Percentiles rank a stretch among this genome's conserved stretches.
Conservation (phyloP, 2,797 vertebrate genomes). For the Phylloscopus collybita region DNA sequence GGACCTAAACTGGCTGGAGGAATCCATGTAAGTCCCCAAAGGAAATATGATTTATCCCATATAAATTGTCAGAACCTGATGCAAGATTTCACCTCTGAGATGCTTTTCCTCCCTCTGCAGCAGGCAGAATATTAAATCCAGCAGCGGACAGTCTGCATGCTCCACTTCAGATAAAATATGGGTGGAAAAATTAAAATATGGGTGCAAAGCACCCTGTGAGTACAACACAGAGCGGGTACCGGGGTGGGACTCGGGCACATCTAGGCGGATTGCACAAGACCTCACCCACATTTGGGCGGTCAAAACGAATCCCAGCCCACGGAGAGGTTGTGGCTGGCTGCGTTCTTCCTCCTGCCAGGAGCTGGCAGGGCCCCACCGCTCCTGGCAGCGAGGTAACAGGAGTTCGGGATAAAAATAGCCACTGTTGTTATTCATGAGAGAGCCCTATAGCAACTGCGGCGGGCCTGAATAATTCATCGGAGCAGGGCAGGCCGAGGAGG, state of each 20-base stretch:
- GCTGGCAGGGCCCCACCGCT: background rate
- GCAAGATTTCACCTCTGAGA: background rate
- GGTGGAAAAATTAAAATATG: background rate
- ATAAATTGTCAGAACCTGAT: background rate
- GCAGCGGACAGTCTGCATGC: rapidly evolving
- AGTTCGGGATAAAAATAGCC: conserved; percentile 60
- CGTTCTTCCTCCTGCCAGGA: background rate
- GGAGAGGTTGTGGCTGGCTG: rapidly evolving
- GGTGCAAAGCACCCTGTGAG: rapidly evolving
- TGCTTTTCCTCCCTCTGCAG: background rate
- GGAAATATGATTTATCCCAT: background rate
- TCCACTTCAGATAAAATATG: background rate
- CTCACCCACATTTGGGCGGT: background rate
- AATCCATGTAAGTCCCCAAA: background rate
- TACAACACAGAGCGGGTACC: background rate
- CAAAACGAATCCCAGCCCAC: background rate
- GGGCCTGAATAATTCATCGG: conserved; percentile 33
- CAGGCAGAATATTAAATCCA: background rate
- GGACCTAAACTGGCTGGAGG: background rate
- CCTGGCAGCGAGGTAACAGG: background rate
- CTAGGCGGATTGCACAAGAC: rapidly evolving
- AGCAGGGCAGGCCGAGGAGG: background rate
- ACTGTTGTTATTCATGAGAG: background rate
- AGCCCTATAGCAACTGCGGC: background rate
- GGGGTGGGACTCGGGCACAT: background rate